Conservation (phyloP, 2,113 vertebrate species). For the Phylloscopus whistleri region DNA sequence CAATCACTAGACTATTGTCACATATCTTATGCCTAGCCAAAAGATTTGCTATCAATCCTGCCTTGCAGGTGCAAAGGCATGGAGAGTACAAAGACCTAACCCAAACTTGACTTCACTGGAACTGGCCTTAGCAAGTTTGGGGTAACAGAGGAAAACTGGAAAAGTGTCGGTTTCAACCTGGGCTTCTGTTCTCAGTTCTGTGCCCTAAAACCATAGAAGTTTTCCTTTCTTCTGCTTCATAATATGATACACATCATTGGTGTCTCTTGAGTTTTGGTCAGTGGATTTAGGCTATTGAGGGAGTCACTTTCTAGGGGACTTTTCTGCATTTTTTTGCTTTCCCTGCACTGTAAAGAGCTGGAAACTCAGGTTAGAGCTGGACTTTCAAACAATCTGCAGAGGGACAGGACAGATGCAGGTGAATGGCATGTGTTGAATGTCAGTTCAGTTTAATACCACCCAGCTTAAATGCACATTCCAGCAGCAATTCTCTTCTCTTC, state of each 20-base stretch:
- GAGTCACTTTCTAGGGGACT: background rate
- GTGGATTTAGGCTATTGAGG: background rate
- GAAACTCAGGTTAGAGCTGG: background rate
- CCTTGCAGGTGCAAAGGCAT: background rate
- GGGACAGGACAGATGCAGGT: background rate
- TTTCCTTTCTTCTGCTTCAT: background rate
- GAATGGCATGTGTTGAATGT: background rate
- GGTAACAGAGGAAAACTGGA: background rate
- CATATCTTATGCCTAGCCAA: background rate
- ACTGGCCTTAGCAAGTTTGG: background rate
- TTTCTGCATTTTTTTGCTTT: background rate
- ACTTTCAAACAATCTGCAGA: background rate
- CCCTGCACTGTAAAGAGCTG: background rate
- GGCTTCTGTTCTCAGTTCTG: background rate
- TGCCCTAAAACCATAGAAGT: background rate
- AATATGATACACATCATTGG: background rate
- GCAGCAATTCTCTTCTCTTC: background rate
- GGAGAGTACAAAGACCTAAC: background rate
- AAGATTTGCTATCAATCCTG: background rate
- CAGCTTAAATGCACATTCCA: background rate
- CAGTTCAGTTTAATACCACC: background rate
- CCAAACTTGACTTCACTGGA: background rate
- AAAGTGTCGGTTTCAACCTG: background rate
- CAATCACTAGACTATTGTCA: background rate
- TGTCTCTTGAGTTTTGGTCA: background rate